A percentile compares a stretch with the other conserved stretches of the same genome.
Conservation (phyloP, 2,113 vertebrate genomes). For the Labeo rohita region DNA sequence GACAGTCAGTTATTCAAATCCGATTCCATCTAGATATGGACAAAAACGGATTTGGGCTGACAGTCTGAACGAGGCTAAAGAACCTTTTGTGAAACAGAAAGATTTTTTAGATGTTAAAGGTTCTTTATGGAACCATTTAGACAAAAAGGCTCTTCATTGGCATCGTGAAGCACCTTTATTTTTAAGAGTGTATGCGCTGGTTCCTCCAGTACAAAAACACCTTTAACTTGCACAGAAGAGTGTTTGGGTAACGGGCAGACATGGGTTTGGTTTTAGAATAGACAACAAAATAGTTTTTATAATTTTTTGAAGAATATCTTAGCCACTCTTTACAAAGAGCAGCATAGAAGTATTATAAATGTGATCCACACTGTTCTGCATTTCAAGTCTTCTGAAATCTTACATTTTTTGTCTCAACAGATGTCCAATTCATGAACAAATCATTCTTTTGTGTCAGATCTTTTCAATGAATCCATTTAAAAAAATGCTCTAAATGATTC, state of each 20-base stretch:
- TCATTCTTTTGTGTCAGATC: background rate
- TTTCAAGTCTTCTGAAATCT: background rate
- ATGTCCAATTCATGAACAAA: background rate
- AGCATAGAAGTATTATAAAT: background rate
- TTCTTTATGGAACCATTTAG: too few relatives aligned
- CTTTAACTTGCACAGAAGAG: background rate
- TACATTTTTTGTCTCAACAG: background rate
- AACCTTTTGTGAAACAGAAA: too few relatives aligned
- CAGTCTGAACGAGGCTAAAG: too few relatives aligned
- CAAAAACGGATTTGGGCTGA: too few relatives aligned
- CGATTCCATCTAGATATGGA: too few relatives aligned
- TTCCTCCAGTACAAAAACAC: too few relatives aligned
- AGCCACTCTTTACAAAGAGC: background rate
- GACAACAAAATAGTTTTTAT: background rate
- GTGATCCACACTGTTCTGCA: background rate
- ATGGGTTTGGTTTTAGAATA: background rate
- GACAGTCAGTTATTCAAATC: too few relatives aligned
- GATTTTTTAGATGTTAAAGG: too few relatives aligned
- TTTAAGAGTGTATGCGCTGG: too few relatives aligned
- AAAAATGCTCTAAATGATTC: background rate
- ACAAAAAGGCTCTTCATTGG: too few relatives aligned
- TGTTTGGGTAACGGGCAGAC: background rate
- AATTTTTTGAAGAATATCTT: background rate
- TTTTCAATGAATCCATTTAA: background rate
- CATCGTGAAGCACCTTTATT: too few relatives aligned